Evolutionary conservation across 1,140 invertebrate genomes (phyloP).

Genomic region (Drosophila mojavensis): DNA sequence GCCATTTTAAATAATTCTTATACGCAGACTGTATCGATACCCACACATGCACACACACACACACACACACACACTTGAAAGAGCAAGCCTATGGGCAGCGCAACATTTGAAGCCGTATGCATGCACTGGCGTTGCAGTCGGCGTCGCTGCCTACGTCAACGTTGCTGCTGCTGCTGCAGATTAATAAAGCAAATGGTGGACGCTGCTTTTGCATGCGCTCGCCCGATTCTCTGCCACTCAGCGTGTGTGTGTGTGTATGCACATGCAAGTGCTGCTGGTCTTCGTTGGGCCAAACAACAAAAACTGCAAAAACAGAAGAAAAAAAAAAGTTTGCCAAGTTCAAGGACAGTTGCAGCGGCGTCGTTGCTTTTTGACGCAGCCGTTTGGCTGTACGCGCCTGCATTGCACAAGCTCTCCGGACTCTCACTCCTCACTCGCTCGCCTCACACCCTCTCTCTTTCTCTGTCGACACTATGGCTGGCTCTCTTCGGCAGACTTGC

Average conservation of each 20-base stretch:
- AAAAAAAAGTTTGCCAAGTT: conserved; percentile 62
- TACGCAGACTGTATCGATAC: conserved; percentile 10
- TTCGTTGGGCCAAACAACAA: conserved; percentile 31
- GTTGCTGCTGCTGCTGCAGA: conserved; percentile 9
- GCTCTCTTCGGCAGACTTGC: conserved; percentile 24
- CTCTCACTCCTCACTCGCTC: conserved; percentile 7
- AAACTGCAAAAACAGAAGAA: conserved; percentile 5
- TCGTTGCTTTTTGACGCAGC: conserved; percentile 61
- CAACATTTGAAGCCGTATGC: conserved; percentile 34
- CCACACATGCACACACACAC: conserved; percentile 4
- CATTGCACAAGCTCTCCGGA: conserved; percentile 52
- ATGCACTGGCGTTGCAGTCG: not conserved
- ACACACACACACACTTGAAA: not conserved
- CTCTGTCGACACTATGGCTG: not conserved
- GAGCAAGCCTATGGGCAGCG: conserved; percentile 8
- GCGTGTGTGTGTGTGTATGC: conserved; percentile 7
- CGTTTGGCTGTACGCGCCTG: conserved; percentile 60
- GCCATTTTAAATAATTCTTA: conserved; percentile 20
- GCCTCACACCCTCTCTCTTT: not conserved
- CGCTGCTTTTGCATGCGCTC: conserved; percentile 16
- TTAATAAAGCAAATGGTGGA: conserved; percentile 38
- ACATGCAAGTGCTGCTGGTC: conserved; percentile 34
- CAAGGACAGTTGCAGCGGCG: conserved; percentile 68
- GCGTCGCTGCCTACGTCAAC: conserved; percentile 26
- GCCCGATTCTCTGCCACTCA: not conserved